Conservation (phyloP, 2,113 vertebrate species). For the Aspidoscelis tigris region DNA sequence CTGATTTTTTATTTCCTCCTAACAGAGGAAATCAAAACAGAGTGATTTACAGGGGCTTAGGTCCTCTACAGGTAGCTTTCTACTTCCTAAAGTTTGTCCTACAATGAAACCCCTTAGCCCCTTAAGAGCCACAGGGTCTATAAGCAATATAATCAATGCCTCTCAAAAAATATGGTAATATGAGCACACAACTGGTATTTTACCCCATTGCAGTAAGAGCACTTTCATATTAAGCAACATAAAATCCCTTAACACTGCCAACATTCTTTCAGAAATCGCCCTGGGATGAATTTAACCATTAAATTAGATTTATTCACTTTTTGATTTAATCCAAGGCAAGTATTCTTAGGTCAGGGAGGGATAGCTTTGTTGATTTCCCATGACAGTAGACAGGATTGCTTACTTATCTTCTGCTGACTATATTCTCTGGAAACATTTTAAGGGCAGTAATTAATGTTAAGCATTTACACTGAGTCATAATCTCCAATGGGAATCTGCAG, state of each 20-base stretch:
- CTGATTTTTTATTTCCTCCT: no score
- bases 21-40: background rate
- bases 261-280: background rate
- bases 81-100: no score
- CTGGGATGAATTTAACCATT: background rate
- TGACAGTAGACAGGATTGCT: background rate
- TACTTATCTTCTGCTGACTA: conserved; percentile 4
- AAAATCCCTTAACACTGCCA: background rate
- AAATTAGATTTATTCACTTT: background rate
- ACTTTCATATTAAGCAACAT: background rate
- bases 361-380: background rate
- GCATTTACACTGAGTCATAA: conserved; percentile 8
- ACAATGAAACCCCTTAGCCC: no score
- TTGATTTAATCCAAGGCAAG: background rate
- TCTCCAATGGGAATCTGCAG: background rate
- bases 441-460: conserved; percentile 6
- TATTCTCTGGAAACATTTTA: conserved; percentile 7
- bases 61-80: background rate
- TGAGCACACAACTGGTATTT: no score
- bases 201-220: no score
- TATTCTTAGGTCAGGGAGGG: background rate
- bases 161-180: background rate
- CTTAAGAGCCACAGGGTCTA: no score
- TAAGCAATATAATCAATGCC: background rate
- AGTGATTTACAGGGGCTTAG: no score